A percentile compares a stretch with the other conserved stretches of the same genome.
phyloP scores from a whole-genome alignment of 2,888 invertebrate species.

The Oscheius onirici region DNA sequence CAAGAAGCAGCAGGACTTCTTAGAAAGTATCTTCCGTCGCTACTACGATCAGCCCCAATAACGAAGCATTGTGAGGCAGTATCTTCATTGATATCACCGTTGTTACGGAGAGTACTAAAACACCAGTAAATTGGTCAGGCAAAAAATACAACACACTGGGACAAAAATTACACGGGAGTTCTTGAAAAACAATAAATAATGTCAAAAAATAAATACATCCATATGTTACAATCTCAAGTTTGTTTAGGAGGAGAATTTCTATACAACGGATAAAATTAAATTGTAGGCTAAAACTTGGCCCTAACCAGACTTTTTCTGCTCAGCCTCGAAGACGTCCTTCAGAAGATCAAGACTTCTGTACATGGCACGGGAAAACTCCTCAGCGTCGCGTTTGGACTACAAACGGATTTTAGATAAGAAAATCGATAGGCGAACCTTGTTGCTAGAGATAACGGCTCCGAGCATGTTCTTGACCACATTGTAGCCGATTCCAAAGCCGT shows the following conservation, averaged over 20 bases:
- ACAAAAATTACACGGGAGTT: not conserved
- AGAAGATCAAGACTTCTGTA: slow-evolving; percentile 80
- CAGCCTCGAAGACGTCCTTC: slow-evolving; percentile 56
- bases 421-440: slow-evolving; percentile 45
- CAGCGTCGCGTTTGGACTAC: slow-evolving; percentile 56
- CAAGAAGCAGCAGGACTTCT: no score
- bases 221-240: not conserved
- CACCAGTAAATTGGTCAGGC: not conserved
- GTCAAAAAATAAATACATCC: slow-evolving; percentile 16
- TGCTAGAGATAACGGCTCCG: slow-evolving; percentile 86
- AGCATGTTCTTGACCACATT: slow-evolving; percentile 84
- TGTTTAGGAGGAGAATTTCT: not conserved
- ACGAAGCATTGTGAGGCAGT: no score
- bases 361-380: slow-evolving; percentile 53
- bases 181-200: slow-evolving; percentile 11
- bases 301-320: not conserved
- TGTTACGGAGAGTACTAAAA: no score
- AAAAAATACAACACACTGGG: not conserved
- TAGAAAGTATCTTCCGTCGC: no score
- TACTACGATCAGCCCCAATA: no score
- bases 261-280: slow-evolving; percentile 1
- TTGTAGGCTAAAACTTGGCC: not conserved
- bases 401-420: slow-evolving; percentile 20
- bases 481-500: slow-evolving; percentile 93
- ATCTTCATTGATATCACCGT: no score